Evolutionary conservation across 2,113 vertebrate species (phyloP).

Genomic region (Plecturocebus donacophilus): DNA sequence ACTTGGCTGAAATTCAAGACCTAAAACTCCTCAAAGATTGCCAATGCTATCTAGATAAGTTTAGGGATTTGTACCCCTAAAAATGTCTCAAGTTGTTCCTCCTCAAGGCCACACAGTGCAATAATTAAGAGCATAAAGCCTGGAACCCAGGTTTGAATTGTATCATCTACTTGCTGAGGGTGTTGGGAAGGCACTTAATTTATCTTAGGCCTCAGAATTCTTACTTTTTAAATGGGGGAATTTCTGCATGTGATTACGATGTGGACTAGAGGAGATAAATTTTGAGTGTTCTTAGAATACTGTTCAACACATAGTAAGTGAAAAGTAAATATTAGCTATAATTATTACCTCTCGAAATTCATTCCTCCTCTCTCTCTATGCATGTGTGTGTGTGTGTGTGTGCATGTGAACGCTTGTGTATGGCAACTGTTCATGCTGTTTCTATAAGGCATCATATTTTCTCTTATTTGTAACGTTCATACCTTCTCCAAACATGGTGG

Average conservation of each 20-base stretch:
- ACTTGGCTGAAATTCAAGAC: conserved; percentile 23
- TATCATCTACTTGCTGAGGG: neutral
- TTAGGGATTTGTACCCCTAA: neutral
- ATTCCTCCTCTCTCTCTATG: neutral
- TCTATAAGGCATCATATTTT: neutral
- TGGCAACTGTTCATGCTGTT: neutral
- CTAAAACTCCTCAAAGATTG: neutral
- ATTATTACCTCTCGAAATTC: neutral
- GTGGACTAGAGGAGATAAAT: neutral
- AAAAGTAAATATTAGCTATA: neutral
- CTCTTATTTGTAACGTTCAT: neutral
- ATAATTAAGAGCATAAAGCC: neutral
- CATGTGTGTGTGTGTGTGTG: no score
- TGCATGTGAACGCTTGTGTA: no score
- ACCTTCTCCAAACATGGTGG: neutral
- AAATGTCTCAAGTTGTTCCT: neutral
- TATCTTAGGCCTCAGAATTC: neutral
- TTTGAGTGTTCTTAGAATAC: neutral
- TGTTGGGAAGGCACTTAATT: neutral
- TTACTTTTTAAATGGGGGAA: neutral
- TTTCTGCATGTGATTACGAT: neutral
- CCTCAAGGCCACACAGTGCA: neutral
- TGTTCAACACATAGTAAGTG: neutral
- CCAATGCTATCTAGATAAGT: neutral
- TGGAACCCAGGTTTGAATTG: neutral